phyloP scores from a whole-genome alignment of 2,888 invertebrate species.

The Apodemia zela region DNA sequence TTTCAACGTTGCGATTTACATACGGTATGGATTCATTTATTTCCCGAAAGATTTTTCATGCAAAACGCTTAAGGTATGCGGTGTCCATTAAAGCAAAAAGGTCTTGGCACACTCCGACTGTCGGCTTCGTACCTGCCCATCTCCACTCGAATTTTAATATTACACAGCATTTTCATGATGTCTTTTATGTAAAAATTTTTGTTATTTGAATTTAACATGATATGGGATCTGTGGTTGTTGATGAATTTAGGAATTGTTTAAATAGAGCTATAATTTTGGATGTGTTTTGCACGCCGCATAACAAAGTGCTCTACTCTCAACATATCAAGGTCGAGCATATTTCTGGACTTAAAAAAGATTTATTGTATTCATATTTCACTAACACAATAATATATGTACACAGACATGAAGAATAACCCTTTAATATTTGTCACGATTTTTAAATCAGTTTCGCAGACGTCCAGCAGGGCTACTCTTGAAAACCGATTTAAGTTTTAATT shows the following conservation, averaged over 20 bases:
- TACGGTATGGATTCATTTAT: slow-evolving; percentile 77
- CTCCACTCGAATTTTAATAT: slow-evolving; percentile 62
- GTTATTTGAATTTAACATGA: background rate
- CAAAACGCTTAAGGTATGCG: slow-evolving; percentile 63
- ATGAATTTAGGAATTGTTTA: background rate
- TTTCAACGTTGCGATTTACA: slow-evolving; percentile 74
- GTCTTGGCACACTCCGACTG: slow-evolving; percentile 45
- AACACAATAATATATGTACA: no score
- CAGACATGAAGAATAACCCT: no score
- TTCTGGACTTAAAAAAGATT: no score
- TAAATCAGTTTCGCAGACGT: no score
- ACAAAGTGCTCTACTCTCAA: no score
- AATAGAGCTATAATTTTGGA: background rate
- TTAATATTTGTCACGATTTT: no score
- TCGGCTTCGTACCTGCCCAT: slow-evolving; percentile 33
- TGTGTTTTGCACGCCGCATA: no score
- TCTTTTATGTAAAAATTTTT: slow-evolving; percentile 17
- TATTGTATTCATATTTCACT: no score
- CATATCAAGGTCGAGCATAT: no score
- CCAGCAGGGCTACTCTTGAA: no score
- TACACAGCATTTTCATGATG: slow-evolving; percentile 43
- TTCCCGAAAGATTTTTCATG: slow-evolving; percentile 70
- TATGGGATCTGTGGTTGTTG: background rate
- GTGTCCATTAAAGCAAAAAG: slow-evolving; percentile 69
- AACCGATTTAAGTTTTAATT: no score